Evolutionary conservation across 2,797 vertebrate genomes (phyloP), one percentile per base, ranked within the genome.

Genomic region (Uromys caudimaculatus): DNA sequence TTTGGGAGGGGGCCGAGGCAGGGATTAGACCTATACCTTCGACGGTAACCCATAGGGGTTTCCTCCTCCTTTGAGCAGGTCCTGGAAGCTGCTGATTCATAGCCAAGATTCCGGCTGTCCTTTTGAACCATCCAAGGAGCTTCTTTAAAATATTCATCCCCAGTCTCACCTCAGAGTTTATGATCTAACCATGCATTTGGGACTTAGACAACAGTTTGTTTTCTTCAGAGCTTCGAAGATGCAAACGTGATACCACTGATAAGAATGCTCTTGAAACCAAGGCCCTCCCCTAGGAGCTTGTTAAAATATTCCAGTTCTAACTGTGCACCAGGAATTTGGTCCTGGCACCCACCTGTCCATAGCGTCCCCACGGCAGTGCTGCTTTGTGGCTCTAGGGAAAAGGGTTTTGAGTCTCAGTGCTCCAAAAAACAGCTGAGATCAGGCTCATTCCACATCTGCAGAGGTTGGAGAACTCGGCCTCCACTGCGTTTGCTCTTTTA

Each of bases 341-440:
- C 62, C 35, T 0, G 44, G 67, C 9, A 73, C 52, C 38, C 73
- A 69, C 11, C 32, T 95, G 92, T 78, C 75, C 67, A 93, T 11
- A 4, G 32, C 41, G 41, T 41, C 44, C 54, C 35, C 44, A 69
- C 62, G 60, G 62, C 29, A 79, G 21, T 62, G n/a, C 38, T 47
- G 73, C 21, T 67, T 24, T 58, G 16, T 2, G 10, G 27, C 38
- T 11, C 27, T 17, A 44, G 29, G 47, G 54, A 92, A 62, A 41
- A 60, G 1, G 32, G 19, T 82, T 64, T n/a, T 64, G 41, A 79
- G 60, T 79, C 73, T n/a, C 23, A 77, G 4, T 89, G 29, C 67
- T 89, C 91, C 69, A 27, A 90, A 95, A 60, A 91, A 79, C 52
- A 14, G 23, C n/a, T 44, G 19, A 81, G 92, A 62, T 44, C 27